Evolutionary conservation across 1,140 invertebrate genomes (phyloP), one percentile per base, ranked within the genome.

Genomic region (Nixonia krombeini): DNA sequence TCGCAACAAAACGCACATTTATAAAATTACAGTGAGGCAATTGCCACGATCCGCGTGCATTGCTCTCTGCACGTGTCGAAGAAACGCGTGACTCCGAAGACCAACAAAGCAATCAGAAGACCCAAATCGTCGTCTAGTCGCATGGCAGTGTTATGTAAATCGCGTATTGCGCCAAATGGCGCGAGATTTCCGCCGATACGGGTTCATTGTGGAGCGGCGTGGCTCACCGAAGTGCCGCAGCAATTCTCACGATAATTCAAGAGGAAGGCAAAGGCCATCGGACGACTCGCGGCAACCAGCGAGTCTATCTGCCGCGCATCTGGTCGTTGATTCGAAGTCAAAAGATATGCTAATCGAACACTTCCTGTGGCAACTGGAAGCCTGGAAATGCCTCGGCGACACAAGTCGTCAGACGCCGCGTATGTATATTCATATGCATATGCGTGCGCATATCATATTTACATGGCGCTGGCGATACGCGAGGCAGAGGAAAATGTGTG

Each of bases 261-360:
- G 10, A 49, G 53, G 51, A 69, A 72, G 74, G 62, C 55, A 45
- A 67, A 46, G 47, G 50, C 68, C 26, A 55, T 49, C 41, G 66
- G 56, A 71, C 56, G 38, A 26, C 33, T 49, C 42, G 49, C 62
- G 61, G 62, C 58, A 62, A 58, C 9, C 18, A 18, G 9, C 10
- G 49, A 40, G 56, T 45, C 61, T 64, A 46, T 70, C 50, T 65
- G 44, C 64, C 41, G 44, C 42, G 44, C 53, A 53, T 56, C 50
- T 66, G 21, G 52, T 55, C 53, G 49, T 38, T 46, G 63, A 73
- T 56, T 69, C 51, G 66, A 74, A 66, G 58, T 37, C 61, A 44
- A 56, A 57, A 68, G 69, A 72, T 76, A 79, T 70, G 74, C 70
- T 76, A 76, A 79, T 78, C 63, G 68, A 72, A 78, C 73, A 70